Evolutionary conservation across 1,140 invertebrate genomes (phyloP), one percentile per base, ranked within the genome.

Genomic region (Schlechtendalia chinensis): DNA sequence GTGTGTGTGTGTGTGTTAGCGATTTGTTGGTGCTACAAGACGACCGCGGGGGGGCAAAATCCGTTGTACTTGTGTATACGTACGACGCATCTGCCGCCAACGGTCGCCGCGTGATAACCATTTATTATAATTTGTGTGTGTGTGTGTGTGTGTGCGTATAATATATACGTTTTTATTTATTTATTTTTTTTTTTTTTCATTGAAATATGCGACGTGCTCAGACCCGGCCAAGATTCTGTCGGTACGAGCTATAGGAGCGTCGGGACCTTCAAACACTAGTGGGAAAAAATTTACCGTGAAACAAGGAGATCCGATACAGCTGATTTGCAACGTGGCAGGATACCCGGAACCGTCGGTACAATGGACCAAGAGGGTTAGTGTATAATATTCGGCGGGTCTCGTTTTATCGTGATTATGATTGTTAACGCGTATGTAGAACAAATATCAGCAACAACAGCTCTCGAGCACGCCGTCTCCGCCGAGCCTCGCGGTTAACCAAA

Each of bases 301-400:
- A n/a, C 32, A 79, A 59, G 75, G 58, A 1, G 75, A 79, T 5
- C 58, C 58, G 0, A 5, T 79, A n/a, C 39, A 47, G 22, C 39
- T 79, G n/a, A 17, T 27, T 6, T 79, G 75, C 22, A 47, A 10
- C 14, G 75, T 47, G 17, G 32, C 56, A 5, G 75, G 75, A 27
- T 61, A 27, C 16, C 75, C 75, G 5, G 24, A 61, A 5, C 58
- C 75, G 10, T 29, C 58, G 2, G 39, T 63, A 3, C 29, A 47
- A 27, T 79, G 75, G 75, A 63, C 58, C 12, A 79, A 14, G n/a
- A 27, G 17, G 39, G 75, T 72, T 0, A 54, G 69, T 74, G 50
- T 0, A 65, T n/a, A 1, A 5, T 45, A 24, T 0, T 14, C 14
- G n/a, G 14, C 12, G 11, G 8, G 47, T 45, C 32, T 39, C 3